Evolutionary conservation across 2,888 invertebrate genomes (phyloP), one percentile per base, ranked within the genome.

Genomic region (Laspeyria flexula): DNA sequence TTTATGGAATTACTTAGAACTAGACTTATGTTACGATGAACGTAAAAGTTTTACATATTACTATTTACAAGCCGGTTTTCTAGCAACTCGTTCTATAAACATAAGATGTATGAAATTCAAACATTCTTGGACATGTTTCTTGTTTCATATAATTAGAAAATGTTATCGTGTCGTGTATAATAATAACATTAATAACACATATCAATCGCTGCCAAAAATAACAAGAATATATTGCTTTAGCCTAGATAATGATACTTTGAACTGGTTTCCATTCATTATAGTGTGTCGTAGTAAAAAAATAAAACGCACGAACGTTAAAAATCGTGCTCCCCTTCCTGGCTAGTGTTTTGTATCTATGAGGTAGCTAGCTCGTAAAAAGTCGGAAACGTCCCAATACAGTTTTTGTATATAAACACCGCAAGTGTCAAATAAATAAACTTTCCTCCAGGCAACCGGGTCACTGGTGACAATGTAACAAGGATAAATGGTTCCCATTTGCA

Each of bases 401-500:
- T 65, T 60, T 63, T 66, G 41, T 52, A 53, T 70, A 55, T 51
- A 60, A 63, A 68, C 51, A 63, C 55, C 38, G 48, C 50, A 49
- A 49, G 48, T 56, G 58, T 56, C 71, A 51, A 60, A 71, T 70
- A 70, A 70, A 66, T 64, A 63, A 61, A 60, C 58, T 51, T 57
- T 60, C 60, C 57, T 60, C 50, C 50, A 11, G 44, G 52, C 56
- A 62, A 65, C 57, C 65, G 63, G 75, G 70, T 74, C 75, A 71
- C 54, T 54, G 68, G 64, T 71, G 74, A 75, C 75, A 76, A 64
- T 69, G 69, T 79, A 77, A 81, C 73, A 73, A 81, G 77, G 75
- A 83, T 80, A 73, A 77, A 83, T 79, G 75, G 61, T 58, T 52
- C 64, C 60, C 75, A 78, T 80, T 79, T 74, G 75, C 77, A 77